Percentiles rank a stretch among this genome's conserved stretches.
Evolutionary conservation across 2,113 vertebrate genomes (phyloP).

Genomic region (Menura novaehollandiae): DNA sequence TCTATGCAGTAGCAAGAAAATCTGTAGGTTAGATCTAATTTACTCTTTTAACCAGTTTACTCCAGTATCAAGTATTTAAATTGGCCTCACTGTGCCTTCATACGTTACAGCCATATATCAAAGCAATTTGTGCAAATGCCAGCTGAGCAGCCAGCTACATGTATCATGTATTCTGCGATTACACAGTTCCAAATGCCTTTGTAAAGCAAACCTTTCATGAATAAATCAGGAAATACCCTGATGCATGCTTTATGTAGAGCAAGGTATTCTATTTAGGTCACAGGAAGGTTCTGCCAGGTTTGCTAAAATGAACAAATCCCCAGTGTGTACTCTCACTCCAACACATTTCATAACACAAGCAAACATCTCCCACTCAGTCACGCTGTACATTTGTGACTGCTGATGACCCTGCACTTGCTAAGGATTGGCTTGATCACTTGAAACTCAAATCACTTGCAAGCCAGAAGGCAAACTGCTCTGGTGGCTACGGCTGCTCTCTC

Average conservation of each 20-base stretch:
- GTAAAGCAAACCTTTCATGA: conserved; percentile 84
- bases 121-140: conserved; percentile 80
- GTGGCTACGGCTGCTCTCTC: background rate
- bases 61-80: conserved; percentile 72
- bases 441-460: conserved; percentile 29
- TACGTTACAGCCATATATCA: conserved; percentile 72
- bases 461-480: background rate
- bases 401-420: conserved; percentile 56
- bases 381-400: conserved; percentile 29
- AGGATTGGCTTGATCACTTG: conserved; percentile 27
- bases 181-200: conserved; percentile 78
- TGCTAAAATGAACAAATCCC: conserved; percentile 81
- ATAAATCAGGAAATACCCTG: conserved; percentile 84
- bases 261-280: conserved; percentile 85
- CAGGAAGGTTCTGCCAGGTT: conserved; percentile 79
- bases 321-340: conserved; percentile 66
- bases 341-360: conserved; percentile 69
- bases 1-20: conserved; percentile 8
- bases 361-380: conserved; percentile 60
- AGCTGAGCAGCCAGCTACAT: conserved; percentile 70
- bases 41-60: conserved; percentile 69
- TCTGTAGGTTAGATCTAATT: conserved; percentile 66
- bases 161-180: conserved; percentile 80
- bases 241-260: conserved; percentile 82
- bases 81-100: conserved; percentile 65